Conservation (phyloP, 2,888 invertebrate genomes). For the Choreutis nemorana region DNA sequence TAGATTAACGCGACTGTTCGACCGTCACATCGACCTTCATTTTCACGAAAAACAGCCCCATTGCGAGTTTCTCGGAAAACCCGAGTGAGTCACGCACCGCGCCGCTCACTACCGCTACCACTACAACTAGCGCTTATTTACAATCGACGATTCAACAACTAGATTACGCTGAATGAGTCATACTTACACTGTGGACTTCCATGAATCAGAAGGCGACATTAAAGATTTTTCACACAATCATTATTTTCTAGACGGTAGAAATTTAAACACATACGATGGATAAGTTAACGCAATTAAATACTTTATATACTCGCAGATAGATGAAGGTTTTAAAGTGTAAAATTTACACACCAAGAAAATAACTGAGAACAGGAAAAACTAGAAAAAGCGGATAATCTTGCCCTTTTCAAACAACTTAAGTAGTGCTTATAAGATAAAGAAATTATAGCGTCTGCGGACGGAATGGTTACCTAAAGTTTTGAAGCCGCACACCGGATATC, state of each 20-base stretch:
- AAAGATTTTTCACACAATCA: constrained; percentile 27
- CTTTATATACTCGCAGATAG: too few relatives aligned
- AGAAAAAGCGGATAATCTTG: constrained; percentile 12
- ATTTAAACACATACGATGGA: background rate
- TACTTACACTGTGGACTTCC: too few relatives aligned
- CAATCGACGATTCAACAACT: constrained; percentile 62
- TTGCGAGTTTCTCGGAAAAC: constrained; percentile 58
- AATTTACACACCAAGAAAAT: constrained; percentile 27
- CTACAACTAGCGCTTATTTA: constrained; percentile 55
- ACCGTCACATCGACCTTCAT: constrained; percentile 43
- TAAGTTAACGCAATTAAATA: too few relatives aligned
- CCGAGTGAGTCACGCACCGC: constrained; percentile 48
- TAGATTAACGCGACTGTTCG: constrained; percentile 22
- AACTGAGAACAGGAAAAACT: constrained; percentile 27
- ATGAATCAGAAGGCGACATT: constrained; percentile 52
- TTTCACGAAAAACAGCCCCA: constrained; percentile 56
- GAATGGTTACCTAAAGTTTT: constrained; percentile 31
- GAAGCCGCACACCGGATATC: constrained; percentile 48
- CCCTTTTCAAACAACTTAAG: background rate
- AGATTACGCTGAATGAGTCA: constrained; percentile 61
- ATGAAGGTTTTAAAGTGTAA: constrained; percentile 14
- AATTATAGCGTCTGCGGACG: constrained; percentile 14
- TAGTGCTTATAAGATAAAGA: background rate
- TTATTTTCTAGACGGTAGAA: background rate
- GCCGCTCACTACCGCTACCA: constrained; percentile 47